Base-by-base conservation (phyloP, 1,140 invertebrate genomes). In the Oppia nitens region DNA sequence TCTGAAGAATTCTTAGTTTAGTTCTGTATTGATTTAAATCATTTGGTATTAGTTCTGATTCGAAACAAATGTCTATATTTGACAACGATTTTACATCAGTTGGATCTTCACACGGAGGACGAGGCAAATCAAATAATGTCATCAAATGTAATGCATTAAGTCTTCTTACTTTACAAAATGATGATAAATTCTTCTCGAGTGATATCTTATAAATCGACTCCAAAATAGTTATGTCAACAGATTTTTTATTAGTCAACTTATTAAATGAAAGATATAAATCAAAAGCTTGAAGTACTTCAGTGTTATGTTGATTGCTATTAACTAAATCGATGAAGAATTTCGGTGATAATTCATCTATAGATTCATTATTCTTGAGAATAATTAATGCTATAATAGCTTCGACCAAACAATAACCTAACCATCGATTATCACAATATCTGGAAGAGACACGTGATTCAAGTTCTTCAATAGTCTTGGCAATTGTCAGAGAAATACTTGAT, bases 1-100 rank as follows among this genome's bases (percentile, higher is more conserved):
- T 81, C 63, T 84, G 81, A 12, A 94, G 67, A 61, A 79, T 73
- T 50, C 82, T 73, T 3, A 91, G 68, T 66, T 84, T 82, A 17
- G 85, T 78, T 59, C 88, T 74, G 66, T 89, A 92, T 23, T 81
- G 81, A 53, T 83, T 78, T 2, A 94, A 77, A 14, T 78, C 74
- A 0, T 71, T 75, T 0, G 78, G 73, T 45, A 79, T 78, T 26
- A 71, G 75, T 74, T 92, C 87, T 2, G 83, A 80, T 57, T 75
- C 67, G 61, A 81, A 77, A 66, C 83, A 84, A 55, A 81, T 73
- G 29, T 74, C 72, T 65, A 87, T 86, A 0, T 84, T 63, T 1
- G 57, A 47, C 23, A 45, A 20, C n/a, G 21, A 51, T 64, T 64
- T 47, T 73, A 55, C 58, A 69, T 59, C 17, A 69, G 62, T 29